Percentiles rank a stretch among this genome's conserved stretches.
These are phyloP conservation scores for Platanista minor DNA, from an alignment of 2,113 vertebrate genomes.

Conservation along the genomic window DNA sequence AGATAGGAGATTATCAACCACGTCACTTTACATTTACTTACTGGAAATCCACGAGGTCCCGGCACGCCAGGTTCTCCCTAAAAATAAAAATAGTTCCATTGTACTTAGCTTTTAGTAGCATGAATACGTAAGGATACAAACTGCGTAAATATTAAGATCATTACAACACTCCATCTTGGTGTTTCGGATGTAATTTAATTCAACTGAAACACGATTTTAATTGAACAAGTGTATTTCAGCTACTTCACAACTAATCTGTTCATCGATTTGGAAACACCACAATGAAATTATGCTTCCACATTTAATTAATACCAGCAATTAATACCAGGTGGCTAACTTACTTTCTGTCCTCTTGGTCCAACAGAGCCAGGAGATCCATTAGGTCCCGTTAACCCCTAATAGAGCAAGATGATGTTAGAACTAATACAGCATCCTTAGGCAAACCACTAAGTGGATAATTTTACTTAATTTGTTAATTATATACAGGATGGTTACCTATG, in stretches of 20 bases:
- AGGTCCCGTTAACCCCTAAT: slow-evolving; percentile 93
- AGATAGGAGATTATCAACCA: background rate
- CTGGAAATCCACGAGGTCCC: slow-evolving; percentile 90
- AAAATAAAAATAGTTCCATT: slow-evolving; percentile 60
- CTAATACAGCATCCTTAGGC: background rate
- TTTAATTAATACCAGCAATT: background rate
- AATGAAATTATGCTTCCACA: background rate
- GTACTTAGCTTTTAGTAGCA: background rate
- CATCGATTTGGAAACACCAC: background rate
- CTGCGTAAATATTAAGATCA: background rate
- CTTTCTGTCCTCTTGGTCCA: slow-evolving; percentile 93
- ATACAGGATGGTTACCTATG: background rate
- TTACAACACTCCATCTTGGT: background rate
- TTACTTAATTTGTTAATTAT: background rate
- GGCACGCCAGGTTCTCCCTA: slow-evolving; percentile 93
- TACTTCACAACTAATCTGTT: background rate
- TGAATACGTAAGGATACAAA: background rate
- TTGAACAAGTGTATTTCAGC: background rate
- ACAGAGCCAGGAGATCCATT: slow-evolving; percentile 88
- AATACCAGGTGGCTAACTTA: slow-evolving; percentile 77
- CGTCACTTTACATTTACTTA: slow-evolving; percentile 80
- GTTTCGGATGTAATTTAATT: background rate
- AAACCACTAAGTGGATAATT: background rate
- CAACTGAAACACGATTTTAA: background rate
- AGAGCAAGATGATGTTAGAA: slow-evolving; percentile 62